These are phyloP conservation scores for Eupsilia transversa DNA, from an alignment of 2,888 invertebrate genomes.

Conservation along the genomic window DNA sequence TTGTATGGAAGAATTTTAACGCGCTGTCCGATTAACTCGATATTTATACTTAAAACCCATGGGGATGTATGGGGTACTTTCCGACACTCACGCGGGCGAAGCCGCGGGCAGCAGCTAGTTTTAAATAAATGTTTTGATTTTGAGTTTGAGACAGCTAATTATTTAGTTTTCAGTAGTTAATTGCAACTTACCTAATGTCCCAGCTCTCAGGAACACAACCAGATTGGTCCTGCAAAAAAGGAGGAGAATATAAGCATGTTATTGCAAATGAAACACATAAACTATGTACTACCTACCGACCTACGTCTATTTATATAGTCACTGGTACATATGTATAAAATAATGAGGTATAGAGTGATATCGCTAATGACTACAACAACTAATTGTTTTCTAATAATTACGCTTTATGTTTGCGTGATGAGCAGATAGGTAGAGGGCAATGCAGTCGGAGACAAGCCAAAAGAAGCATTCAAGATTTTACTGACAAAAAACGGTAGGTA, in stretches of 20 bases:
- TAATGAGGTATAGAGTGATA: conserved; percentile 12
- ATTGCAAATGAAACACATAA: neutral
- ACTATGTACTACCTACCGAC: neutral
- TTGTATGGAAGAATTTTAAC: too few relatives aligned
- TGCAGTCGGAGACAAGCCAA: neutral
- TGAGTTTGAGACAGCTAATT: too few relatives aligned
- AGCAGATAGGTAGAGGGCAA: neutral
- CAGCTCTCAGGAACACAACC: conserved; percentile 41
- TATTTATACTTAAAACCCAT: too few relatives aligned
- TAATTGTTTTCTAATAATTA: conserved; percentile 29
- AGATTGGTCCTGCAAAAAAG: conserved; percentile 28
- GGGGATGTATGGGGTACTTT: too few relatives aligned
- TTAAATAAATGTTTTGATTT: too few relatives aligned
- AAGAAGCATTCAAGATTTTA: neutral
- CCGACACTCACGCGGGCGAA: too few relatives aligned
- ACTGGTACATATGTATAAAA: neutral
- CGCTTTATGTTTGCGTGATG: neutral
- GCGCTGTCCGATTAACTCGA: too few relatives aligned
- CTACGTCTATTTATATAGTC: neutral
- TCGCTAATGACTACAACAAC: conserved; percentile 23
- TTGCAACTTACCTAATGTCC: conserved; percentile 46
- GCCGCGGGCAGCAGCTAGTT: too few relatives aligned
- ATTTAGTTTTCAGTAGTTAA: neutral
- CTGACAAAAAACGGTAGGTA: neutral
- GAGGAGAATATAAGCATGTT: neutral